Evolutionary conservation across 2,888 invertebrate species (phyloP).

Genomic region (Rotaria sp.): DNA sequence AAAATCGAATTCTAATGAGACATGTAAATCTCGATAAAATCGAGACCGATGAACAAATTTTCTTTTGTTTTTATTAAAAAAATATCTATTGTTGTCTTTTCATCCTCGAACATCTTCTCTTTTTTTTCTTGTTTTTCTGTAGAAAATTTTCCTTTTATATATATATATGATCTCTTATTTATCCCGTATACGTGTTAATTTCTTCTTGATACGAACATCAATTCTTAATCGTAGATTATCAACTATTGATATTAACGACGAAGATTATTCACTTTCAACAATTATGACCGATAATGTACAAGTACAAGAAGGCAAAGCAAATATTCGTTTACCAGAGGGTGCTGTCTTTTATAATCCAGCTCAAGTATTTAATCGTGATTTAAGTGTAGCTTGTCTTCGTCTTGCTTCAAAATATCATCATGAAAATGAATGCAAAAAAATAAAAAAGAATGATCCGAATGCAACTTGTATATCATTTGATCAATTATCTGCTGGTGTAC

Average conservation of each 20-base stretch:
- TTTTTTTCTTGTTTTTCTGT: background rate
- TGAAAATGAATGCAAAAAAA: constrained; percentile 20
- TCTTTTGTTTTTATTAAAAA: too few relatives aligned
- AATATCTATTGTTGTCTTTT: too few relatives aligned
- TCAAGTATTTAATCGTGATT: constrained; percentile 92
- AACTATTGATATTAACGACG: background rate
- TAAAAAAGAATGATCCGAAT: constrained; percentile 24
- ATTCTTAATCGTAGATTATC: constrained; percentile 27
- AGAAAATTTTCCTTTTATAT: background rate
- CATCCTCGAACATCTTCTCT: too few relatives aligned
- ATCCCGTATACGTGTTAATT: background rate
- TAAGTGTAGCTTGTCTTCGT: constrained; percentile 59
- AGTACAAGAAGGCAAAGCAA: constrained; percentile 38
- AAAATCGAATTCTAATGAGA: too few relatives aligned
- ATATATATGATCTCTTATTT: background rate
- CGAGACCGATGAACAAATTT: too few relatives aligned
- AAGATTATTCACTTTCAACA: constrained; percentile 21
- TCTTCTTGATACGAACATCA: background rate
- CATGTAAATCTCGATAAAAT: too few relatives aligned
- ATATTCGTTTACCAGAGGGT: constrained; percentile 35
- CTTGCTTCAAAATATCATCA: constrained; percentile 31
- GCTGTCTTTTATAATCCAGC: constrained; percentile 90
- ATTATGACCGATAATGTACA: background rate
- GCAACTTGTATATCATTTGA: constrained; percentile 12
- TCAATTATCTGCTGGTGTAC: background rate